Base-by-base conservation (phyloP, 2,797 vertebrate genomes). In the Carapus acus region DNA sequence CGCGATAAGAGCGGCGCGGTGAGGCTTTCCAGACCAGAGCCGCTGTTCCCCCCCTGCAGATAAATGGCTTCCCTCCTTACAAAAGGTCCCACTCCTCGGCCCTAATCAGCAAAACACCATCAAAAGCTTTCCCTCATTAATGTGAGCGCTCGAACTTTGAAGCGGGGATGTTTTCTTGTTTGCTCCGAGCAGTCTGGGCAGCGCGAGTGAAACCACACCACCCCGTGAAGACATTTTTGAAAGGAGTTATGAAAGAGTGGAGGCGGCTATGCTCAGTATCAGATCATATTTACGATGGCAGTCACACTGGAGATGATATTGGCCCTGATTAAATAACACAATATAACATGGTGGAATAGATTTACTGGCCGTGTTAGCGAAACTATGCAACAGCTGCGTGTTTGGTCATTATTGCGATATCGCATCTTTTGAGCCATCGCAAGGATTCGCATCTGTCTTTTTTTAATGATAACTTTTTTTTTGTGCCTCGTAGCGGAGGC, bases 31-130 rank as follows among this genome's bases (percentile, higher is more conserved):
- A 88, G 86, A 86, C 81, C 73, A 65, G 65, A 55, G 66, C 58
- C 55, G 81, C 79, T 82, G 83, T 78, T 79, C 77, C 65, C 62
- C 54, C 65, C 62, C 54, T 27, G 51, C 64, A 84, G 86, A 88
- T 83, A 86, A 84, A 86, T 65, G 56, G 62, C 77, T 86, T 88
- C 82, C 83, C 85, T 79, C 84, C 83, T n/a, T n/a, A n/a, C 84
- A 57, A 82, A 85, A 85, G 61, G 75, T 78, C 78, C 77, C 71
- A 58, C 78, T 85, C 72, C 67, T 84, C 75, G 74, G 79, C 77
- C 58, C 15, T 62, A 79, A 82, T 85, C 74, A 79, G 72, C 62
- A 54, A 73, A 85, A 83, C 76, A 74, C 68, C 73, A 74, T 60
- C 34, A 61, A 75, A 75, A 65, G 56, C 43, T 71, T 70, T 58